phyloP scores from a whole-genome alignment of 1,140 invertebrate species.

The Paramacrobiotus metropolitanus region DNA sequence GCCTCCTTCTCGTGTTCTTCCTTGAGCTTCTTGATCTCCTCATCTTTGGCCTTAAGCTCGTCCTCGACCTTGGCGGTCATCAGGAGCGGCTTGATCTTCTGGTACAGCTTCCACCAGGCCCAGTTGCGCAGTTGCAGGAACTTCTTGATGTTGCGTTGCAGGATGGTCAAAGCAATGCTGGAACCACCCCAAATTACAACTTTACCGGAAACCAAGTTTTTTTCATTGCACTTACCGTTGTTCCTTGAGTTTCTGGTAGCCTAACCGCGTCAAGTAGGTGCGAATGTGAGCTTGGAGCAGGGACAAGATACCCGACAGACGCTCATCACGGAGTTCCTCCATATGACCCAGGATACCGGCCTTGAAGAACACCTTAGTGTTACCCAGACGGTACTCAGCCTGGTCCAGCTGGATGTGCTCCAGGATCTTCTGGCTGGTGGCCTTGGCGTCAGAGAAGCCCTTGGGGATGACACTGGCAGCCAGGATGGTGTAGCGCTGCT shows the following conservation, averaged over 20 bases:
- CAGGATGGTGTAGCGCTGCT: constrained; percentile 96
- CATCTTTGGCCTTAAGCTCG: constrained; percentile 24
- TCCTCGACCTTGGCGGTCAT: constrained; percentile 80
- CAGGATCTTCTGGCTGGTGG: constrained; percentile 57
- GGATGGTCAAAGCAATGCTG: constrained; percentile 63
- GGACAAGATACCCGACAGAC: constrained; percentile 52
- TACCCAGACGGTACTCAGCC: constrained; percentile 82
- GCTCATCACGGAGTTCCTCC: constrained; percentile 63
- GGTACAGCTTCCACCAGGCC: constrained; percentile 80
- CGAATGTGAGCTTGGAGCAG: constrained; percentile 59
- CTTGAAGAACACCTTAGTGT: constrained; percentile 89
- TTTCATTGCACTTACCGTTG: too few species aligned
- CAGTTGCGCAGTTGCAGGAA: constrained; percentile 68
- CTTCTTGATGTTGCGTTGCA: constrained; percentile 73
- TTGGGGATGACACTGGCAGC: constrained; percentile 41
- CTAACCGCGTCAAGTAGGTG: constrained; percentile 52
- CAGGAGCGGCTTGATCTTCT: constrained; percentile 62
- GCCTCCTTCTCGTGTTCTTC: constrained; percentile 10
- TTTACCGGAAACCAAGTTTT: too few species aligned
- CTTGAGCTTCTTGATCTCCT: constrained; percentile 10
- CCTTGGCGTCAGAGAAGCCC: constrained; percentile 40
- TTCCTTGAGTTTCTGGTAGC: constrained; percentile 38
- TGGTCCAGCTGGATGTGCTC: constrained; percentile 58
- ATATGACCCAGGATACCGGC: constrained; percentile 59
- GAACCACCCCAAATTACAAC: too few species aligned